Base-by-base conservation (phyloP, 1,140 invertebrate genomes). In the Episyrphus balteatus region DNA sequence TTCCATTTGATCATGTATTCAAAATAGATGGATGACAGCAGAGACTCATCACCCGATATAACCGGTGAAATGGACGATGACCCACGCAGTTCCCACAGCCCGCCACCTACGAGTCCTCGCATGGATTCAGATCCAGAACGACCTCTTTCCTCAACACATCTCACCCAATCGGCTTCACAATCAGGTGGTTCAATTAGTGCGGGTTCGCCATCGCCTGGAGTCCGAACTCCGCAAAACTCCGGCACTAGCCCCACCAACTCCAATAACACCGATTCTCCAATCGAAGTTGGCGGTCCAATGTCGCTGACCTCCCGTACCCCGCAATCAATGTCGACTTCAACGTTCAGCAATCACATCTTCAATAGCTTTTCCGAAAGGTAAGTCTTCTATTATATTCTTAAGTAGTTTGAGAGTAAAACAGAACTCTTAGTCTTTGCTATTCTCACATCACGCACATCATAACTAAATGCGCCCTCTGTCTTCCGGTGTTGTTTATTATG, bases 251-350 rank as follows among this genome's bases (percentile, higher is more conserved):
- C 54, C 31, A 64, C 64, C 5, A 61, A 61, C 17, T 66, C 66
- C 1, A 59, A 62, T 7, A 62, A 66, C 45, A 62, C 65, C n/a
- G 65, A 68, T 44, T 68, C 66, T 19, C 66, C 66, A 46, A 68
- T 68, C n/a, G 66, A 68, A 53, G 66, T 68, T 45, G 65, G 66
- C n/a, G 66, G 62, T 6, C 66, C 66, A 40, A 65, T 68, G 49
- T 65, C 65, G 13, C 42, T 66, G 51, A 63, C 65, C 50, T 41
- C 59, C 59, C 39, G 54, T 54, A 42, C 9, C 43, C 48, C 21
- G 19, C 44, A 37, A 33, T 30, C 39, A 13, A 12, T 17, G 13
- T 15, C 50, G 12, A 37, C 45, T 3, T 33, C 50, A 33, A 26
- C 50, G 13, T 43, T 43, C n/a, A 15, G 37, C 44, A 42, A 42